Conservation (phyloP, 2,113 vertebrate genomes). For the Gymnorhina tibicen region DNA sequence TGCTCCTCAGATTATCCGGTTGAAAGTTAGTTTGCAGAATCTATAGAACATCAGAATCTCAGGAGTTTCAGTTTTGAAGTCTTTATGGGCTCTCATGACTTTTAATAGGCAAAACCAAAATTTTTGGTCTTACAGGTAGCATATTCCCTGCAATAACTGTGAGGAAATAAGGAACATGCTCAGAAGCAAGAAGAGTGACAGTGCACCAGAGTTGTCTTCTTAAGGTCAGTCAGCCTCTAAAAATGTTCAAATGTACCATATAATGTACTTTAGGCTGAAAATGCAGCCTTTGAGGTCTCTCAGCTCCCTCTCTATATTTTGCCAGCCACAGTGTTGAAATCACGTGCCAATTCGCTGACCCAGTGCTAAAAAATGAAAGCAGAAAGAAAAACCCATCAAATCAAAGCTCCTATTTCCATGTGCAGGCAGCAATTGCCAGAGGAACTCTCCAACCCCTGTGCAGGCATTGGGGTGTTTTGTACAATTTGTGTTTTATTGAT, state of each 20-base stretch:
- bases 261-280: background rate
- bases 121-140: background rate
- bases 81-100: background rate
- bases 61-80: background rate
- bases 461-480: background rate
- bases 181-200: background rate
- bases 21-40: background rate
- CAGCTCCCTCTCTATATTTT: background rate
- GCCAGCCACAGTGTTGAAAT: background rate
- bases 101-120: background rate
- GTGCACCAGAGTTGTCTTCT: background rate
- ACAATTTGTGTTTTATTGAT: background rate
- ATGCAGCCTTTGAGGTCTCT: background rate
- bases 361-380: background rate
- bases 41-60: background rate
- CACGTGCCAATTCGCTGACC: background rate
- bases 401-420: background rate
- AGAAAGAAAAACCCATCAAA: background rate
- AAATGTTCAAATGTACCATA: background rate
- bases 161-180: background rate
- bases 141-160: background rate
- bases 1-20: background rate
- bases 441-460: background rate
- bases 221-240: background rate
- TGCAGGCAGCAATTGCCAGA: background rate